phyloP scores from a whole-genome alignment of 2,888 invertebrate species.

The Tromatobia lineatoria region DNA sequence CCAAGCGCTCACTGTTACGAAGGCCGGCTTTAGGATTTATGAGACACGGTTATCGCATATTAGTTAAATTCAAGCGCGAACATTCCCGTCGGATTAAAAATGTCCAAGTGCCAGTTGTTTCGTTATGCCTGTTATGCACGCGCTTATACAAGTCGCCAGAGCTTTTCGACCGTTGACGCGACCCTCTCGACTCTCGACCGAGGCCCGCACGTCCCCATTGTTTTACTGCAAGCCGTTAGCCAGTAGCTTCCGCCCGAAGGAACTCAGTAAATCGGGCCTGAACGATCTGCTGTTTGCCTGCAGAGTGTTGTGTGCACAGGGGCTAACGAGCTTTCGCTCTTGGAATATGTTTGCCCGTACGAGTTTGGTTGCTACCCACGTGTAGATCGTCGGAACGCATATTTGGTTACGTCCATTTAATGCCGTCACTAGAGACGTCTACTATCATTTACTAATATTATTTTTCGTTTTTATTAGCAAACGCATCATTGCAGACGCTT shows the following conservation, averaged over 20 bases:
- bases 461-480: too few relatives aligned
- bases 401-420: conserved; percentile 4
- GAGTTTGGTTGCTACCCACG: conserved; percentile 32
- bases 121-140: conserved; percentile 22
- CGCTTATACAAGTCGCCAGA: not conserved
- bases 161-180: conserved; percentile 42
- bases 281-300: conserved; percentile 75
- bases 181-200: conserved; percentile 44
- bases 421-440: too few relatives aligned
- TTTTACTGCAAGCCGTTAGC: conserved; percentile 71
- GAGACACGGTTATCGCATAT: conserved; percentile 49
- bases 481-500: too few relatives aligned
- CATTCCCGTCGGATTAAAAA: conserved; percentile 28
- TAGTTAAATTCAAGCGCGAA: conserved; percentile 31
- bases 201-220: conserved; percentile 59
- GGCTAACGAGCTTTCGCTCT: conserved; percentile 74
- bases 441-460: too few relatives aligned
- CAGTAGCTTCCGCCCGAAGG: conserved; percentile 71
- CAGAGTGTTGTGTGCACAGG: conserved; percentile 69
- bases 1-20: not conserved
- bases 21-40: conserved; percentile 33
- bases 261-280: conserved; percentile 78
- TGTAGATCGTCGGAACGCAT: conserved; percentile 18
- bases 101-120: conserved; percentile 7
- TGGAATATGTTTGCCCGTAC: conserved; percentile 71